Conservation (phyloP, 2,888 invertebrate genomes). For the Athalia circularis region DNA sequence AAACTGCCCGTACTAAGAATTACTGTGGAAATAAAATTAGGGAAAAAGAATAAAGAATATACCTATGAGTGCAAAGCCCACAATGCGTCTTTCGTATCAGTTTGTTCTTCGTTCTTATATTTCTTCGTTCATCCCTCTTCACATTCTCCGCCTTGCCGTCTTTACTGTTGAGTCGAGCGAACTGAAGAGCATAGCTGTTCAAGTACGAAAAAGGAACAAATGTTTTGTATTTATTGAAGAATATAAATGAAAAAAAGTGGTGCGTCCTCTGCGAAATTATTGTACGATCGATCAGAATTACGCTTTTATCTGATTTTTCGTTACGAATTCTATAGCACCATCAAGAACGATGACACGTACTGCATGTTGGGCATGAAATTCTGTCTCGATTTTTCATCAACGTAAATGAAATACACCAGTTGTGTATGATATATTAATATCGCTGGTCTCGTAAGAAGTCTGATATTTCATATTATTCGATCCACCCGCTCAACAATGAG, state of each 20-base stretch:
- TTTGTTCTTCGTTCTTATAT: constrained; percentile 24
- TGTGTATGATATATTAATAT: too few species aligned
- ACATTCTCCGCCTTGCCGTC: constrained; percentile 22
- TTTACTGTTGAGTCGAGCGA: constrained; percentile 38
- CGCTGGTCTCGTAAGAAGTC: too few species aligned
- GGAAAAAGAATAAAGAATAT: not conserved
- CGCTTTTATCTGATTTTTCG: not conserved
- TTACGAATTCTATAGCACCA: not conserved
- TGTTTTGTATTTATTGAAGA: constrained; percentile 34
- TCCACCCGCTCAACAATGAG: too few species aligned
- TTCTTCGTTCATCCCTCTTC: constrained; percentile 30
- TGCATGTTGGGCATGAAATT: too few species aligned
- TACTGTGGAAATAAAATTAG: not conserved
- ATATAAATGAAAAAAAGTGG: not conserved
- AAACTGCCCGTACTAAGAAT: not conserved
- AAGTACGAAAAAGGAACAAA: constrained; percentile 25
- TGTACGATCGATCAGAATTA: constrained; percentile 13
- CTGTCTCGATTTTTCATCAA: too few species aligned
- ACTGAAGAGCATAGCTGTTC: constrained; percentile 28
- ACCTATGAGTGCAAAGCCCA: not conserved
- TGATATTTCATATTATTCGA: too few species aligned
- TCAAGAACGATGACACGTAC: too few species aligned
- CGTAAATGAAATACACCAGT: too few species aligned
- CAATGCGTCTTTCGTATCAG: constrained; percentile 20
- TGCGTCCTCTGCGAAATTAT: constrained; percentile 29